These are phyloP conservation scores for Tetragnatha montana DNA, from an alignment of 2,888 invertebrate species.

Conservation along the genomic window DNA sequence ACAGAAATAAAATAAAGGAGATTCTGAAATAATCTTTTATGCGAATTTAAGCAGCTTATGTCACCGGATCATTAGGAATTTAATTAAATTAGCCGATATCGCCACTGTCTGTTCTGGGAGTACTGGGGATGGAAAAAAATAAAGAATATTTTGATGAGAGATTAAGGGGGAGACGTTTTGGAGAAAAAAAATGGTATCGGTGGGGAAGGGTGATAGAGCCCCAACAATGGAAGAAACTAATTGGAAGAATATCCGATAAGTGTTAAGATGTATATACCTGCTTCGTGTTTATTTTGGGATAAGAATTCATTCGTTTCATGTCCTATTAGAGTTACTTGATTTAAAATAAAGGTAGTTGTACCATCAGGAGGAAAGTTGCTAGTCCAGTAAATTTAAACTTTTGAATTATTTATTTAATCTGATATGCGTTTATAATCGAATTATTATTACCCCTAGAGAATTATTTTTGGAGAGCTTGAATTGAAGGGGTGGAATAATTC, in stretches of 20 bases:
- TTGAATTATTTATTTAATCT: too few relatives aligned
- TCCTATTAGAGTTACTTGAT: too few relatives aligned
- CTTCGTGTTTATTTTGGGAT: constrained; percentile 14
- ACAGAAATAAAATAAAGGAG: constrained; percentile 40
- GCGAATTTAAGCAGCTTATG: constrained; percentile 44
- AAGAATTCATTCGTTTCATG: background rate
- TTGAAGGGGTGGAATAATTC: too few relatives aligned
- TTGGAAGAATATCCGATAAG: constrained; percentile 12
- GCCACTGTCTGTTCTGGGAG: constrained; percentile 30
- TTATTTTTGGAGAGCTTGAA: too few relatives aligned
- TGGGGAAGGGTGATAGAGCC: constrained; percentile 7
- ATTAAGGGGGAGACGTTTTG: constrained; percentile 23
- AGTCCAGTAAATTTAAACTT: too few relatives aligned
- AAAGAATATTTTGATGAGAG: constrained; percentile 46
- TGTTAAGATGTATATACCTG: background rate
- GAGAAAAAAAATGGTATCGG: constrained; percentile 14
- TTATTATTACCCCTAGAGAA: too few relatives aligned
- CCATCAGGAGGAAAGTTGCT: too few relatives aligned
- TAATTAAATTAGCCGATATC: constrained; percentile 59
- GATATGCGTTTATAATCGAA: too few relatives aligned
- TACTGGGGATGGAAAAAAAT: constrained; percentile 27
- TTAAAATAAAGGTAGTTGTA: too few relatives aligned
- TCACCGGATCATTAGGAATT: constrained; percentile 53
- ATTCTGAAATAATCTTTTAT: constrained; percentile 41
- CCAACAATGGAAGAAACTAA: constrained; percentile 20